Percentiles rank a stretch among this genome's conserved stretches.
phyloP scores from a whole-genome alignment of 2,888 invertebrate genomes.

The Dasysyrphus albostriatus region DNA sequence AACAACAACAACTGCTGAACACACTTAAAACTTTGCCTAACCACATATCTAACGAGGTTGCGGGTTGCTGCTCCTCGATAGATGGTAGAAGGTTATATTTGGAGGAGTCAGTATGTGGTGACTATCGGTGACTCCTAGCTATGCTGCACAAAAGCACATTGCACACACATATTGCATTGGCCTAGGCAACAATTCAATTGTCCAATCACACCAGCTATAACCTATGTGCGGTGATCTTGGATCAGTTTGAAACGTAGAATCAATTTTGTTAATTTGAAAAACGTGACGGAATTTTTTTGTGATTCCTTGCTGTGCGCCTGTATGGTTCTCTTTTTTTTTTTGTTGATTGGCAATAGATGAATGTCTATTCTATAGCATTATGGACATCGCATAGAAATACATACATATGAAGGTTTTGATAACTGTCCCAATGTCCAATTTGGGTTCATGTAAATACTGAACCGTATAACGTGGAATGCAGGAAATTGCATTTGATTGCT shows the following conservation, averaged over 20 bases:
- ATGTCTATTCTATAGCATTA: conserved; percentile 3
- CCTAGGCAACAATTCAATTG: conserved; percentile 69
- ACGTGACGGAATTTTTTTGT: conserved; percentile 79
- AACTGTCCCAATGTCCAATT: conserved; percentile 53
- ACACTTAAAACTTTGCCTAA: conserved; percentile 32
- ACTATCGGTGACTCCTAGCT: background rate
- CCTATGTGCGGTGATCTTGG: conserved; percentile 17
- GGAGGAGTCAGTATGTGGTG: conserved; percentile 35
- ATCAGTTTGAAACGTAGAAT: conserved; percentile 74
- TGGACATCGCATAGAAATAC: background rate
- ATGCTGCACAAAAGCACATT: background rate
- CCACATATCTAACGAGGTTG: conserved; percentile 59
- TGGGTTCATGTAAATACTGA: conserved; percentile 47
- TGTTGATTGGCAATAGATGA: conserved; percentile 22
- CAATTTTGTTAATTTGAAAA: conserved; percentile 81
- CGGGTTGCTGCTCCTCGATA: conserved; percentile 32
- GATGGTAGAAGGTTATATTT: conserved; percentile 31
- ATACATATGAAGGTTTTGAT: conserved; percentile 55
- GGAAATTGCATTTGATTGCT: conserved; percentile 72
- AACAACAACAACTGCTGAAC: conserved; percentile 7
- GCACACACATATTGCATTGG: background rate
- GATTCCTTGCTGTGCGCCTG: conserved; percentile 51
- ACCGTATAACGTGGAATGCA: conserved; percentile 39
- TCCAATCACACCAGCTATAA: conserved; percentile 55
- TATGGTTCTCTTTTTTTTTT: conserved; percentile 36